These are phyloP conservation scores for Zaprionus bogoriensis DNA, from an alignment of 2,888 invertebrate species.

Conservation along the genomic window DNA sequence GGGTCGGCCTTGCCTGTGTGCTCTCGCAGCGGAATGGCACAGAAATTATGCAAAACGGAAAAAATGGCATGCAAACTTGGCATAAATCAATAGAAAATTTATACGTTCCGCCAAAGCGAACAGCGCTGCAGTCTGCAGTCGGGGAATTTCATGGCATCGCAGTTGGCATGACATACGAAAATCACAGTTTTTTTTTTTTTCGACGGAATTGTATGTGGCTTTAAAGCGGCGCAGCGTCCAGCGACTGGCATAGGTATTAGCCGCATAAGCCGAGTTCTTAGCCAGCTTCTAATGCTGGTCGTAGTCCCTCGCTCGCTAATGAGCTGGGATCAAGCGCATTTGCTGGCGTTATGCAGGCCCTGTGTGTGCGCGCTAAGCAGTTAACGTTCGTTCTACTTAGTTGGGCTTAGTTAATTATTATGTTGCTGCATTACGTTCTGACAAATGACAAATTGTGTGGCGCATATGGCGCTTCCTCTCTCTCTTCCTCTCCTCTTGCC, in stretches of 20 bases:
- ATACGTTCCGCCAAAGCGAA: conserved; percentile 72
- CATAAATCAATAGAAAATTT: conserved; percentile 79
- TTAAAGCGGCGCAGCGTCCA: too few species aligned
- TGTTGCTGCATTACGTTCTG: conserved; percentile 72
- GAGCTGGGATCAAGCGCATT: conserved; percentile 23
- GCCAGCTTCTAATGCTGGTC: too few species aligned
- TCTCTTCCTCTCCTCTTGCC: conserved; percentile 14
- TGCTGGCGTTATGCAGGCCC: conserved; percentile 20
- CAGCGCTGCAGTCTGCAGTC: conserved; percentile 54
- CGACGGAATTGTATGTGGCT: too few species aligned
- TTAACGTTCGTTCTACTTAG: conserved; percentile 1
- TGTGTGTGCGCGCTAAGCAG: neutral
- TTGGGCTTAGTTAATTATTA: conserved; percentile 69
- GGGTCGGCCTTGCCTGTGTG: conserved; percentile 29
- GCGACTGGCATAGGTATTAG: too few species aligned
- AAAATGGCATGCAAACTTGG: conserved; percentile 79
- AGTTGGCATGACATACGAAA: conserved; percentile 33
- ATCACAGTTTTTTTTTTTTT: neutral
- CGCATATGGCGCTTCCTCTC: conserved; percentile 6
- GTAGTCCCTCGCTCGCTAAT: too few species aligned
- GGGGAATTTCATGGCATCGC: conserved; percentile 33
- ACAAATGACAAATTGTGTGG: conserved; percentile 75
- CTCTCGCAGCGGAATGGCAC: conserved; percentile 11
- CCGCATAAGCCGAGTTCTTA: too few species aligned
- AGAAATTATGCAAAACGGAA: conserved; percentile 78